Base-by-base conservation (phyloP, 1,140 invertebrate species). In the Drosophila tsacasi region DNA sequence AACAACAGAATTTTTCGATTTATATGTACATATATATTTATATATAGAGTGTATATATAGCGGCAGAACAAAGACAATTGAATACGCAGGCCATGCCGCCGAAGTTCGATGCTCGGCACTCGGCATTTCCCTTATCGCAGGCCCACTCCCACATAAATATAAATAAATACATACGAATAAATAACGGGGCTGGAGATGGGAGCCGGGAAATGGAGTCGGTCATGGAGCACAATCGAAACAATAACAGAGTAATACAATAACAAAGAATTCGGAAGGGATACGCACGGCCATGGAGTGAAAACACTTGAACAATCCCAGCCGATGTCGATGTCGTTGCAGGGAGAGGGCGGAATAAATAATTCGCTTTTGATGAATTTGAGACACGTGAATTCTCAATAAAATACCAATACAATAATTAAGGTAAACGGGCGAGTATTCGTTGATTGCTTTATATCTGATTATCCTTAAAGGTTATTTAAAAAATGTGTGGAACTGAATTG, bases 131-230 rank as follows among this genome's bases (percentile, higher is more conserved):
- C 59, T 39, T 74, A 61, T 69, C 55, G 61, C 47, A 25, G 37
- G 27, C 61, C 40, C 46, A 55, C 52, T 46, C 30, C 42, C 62
- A 40, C 76, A 57, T 69, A 82, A 71, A 81, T 79, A 86, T 81
- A 86, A 81, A 85, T 83, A 77, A 83, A 86, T 79, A 79, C 54
- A 77, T 67, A 62, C 67, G 67, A 87, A 83, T 87, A 87, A 81
- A 81, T 69, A 77, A 67, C 37, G 35, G 40, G 66, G 65, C 63
- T 42, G 68, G 59, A 25, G 15, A 50, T 44, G 54, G 46, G n/a
- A 42, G 55, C 30, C 23, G 67, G 52, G 44, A 50, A 73, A 73
- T 61, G 72, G 65, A 80, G 76, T 81, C 39, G 60, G 62, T 76
- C 54, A 64, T 84, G 76, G 80, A 75, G 30, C 60, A 55, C 67